Conservation (phyloP, 1,140 invertebrate species). For the Caenorhabditis elegans region DNA sequence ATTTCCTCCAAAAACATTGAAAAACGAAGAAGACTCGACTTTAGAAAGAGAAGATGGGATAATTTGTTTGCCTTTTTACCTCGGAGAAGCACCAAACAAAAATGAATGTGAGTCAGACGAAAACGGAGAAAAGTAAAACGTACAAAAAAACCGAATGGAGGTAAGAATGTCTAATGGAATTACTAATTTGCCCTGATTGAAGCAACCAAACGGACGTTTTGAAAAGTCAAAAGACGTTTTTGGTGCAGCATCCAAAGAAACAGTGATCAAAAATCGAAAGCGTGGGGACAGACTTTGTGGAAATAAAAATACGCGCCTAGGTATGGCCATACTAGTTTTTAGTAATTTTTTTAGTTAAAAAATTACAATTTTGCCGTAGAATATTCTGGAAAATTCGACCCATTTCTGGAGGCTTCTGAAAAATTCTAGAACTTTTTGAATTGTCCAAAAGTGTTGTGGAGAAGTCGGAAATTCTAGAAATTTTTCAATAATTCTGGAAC, state of each 20-base stretch:
- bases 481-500: too few relatives aligned
- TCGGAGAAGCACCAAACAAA: not conserved
- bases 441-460: too few relatives aligned
- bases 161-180: conserved; percentile 23
- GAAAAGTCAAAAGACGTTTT: not conserved
- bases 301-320: too few relatives aligned
- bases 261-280: not conserved
- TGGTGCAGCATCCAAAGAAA: not conserved
- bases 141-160: not conserved
- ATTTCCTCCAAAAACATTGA: not conserved
- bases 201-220: not conserved
- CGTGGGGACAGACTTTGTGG: too few relatives aligned
- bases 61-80: not conserved
- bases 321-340: too few relatives aligned
- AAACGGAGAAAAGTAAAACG: not conserved
- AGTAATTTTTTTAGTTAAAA: too few relatives aligned
- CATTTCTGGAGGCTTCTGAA: too few relatives aligned
- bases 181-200: not conserved
- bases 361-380: too few relatives aligned
- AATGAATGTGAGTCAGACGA: not conserved
- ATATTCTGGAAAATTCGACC: too few relatives aligned
- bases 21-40: not conserved
- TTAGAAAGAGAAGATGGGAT: not conserved
- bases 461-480: too few relatives aligned
- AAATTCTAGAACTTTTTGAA: too few relatives aligned